Evolutionary conservation across 2,113 vertebrate genomes (phyloP).

Genomic region (Baryphthengus martii): DNA sequence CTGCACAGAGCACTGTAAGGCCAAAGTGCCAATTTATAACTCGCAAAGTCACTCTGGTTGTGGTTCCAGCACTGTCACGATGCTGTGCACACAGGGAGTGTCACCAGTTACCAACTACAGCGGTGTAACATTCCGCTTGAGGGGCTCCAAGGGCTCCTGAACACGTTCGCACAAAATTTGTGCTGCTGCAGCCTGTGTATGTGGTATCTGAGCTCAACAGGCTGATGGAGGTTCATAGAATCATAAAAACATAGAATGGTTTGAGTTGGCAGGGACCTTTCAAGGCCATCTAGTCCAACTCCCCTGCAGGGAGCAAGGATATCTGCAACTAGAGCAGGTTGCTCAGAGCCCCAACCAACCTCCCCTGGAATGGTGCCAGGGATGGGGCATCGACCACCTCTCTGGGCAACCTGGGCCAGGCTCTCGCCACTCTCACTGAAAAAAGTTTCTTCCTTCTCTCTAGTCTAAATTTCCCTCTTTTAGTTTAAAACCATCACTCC

Average conservation of each 20-base stretch:
- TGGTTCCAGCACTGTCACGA: neutral
- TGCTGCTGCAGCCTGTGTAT: neutral
- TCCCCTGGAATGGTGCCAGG: neutral
- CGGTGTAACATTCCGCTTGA: neutral
- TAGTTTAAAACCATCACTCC: too few relatives aligned
- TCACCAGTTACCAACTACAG: neutral
- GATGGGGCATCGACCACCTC: neutral
- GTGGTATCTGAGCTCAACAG: neutral
- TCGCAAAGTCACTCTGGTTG: neutral
- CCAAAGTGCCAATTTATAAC: neutral
- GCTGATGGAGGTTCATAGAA: neutral
- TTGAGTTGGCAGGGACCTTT: neutral
- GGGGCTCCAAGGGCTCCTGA: neutral
- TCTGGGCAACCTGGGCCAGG: neutral
- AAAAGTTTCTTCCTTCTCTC: too few relatives aligned
- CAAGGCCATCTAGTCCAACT: neutral
- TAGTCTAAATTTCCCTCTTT: too few relatives aligned
- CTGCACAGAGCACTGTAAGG: neutral
- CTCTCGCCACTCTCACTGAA: too few relatives aligned
- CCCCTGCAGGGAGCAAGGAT: neutral
- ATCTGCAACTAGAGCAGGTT: neutral
- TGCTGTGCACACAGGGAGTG: rapidly evolving
- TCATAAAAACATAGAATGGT: neutral
- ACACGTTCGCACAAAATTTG: neutral
- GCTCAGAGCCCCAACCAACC: neutral